Percentiles rank a stretch among this genome's conserved stretches.
These are phyloP conservation scores for Imbricaverruca yamaguchii DNA, from an alignment of 2,888 invertebrate species.

Conservation along the genomic window DNA sequence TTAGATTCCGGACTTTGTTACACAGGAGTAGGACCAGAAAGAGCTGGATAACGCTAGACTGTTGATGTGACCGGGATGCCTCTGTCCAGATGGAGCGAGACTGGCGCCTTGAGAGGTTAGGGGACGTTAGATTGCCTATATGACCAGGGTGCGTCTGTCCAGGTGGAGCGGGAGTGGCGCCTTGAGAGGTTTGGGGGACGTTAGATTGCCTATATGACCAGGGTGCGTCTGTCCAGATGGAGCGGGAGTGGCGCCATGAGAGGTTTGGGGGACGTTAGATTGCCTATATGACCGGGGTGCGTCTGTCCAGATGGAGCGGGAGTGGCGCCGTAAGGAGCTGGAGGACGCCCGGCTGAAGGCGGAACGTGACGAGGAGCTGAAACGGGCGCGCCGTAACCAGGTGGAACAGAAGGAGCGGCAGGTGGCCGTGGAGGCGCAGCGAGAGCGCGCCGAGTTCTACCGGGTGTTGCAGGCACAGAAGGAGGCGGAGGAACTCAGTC, in stretches of 20 bases:
- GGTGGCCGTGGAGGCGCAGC: conserved; percentile 16
- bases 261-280: not conserved
- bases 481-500: not conserved
- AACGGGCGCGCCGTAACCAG: not conserved
- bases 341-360: not conserved
- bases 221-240: too few species aligned
- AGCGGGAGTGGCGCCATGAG: too few species aligned
- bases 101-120: not conserved
- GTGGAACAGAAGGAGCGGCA: not conserved
- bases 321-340: conserved; percentile 14
- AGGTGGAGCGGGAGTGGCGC: conserved; percentile 17
- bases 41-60: not conserved
- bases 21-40: not conserved
- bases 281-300: too few species aligned
- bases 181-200: too few species aligned
- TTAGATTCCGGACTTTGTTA: too few species aligned
- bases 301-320: not conserved
- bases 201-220: too few species aligned
- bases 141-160: too few species aligned
- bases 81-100: too few species aligned
- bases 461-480: not conserved
- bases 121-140: not conserved
- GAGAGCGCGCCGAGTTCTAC: conserved; percentile 15
- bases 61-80: too few species aligned
- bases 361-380: not conserved